phyloP scores from a whole-genome alignment of 2,113 vertebrate species.

The Ceratotherium simum region DNA sequence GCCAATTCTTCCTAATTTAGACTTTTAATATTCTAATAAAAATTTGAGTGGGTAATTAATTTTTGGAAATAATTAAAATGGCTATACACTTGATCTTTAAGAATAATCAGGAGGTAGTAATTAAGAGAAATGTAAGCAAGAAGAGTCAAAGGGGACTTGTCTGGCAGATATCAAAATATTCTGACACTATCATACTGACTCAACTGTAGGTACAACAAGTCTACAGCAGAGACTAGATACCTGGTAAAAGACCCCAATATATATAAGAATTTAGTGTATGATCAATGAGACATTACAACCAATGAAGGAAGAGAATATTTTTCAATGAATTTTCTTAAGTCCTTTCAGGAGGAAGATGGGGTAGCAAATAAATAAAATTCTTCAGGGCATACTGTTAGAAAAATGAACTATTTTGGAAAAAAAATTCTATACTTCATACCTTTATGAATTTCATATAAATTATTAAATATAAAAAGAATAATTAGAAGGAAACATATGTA shows the following conservation, averaged over 20 bases:
- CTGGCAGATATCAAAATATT: not conserved
- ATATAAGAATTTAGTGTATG: not conserved
- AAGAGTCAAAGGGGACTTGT: not conserved
- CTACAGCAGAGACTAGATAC: not conserved
- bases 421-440: not conserved
- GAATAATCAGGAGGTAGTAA: not conserved
- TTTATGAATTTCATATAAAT: not conserved
- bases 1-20: not conserved
- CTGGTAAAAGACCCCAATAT: not conserved
- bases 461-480: not conserved
- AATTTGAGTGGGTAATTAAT: not conserved
- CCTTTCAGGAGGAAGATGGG: not conserved
- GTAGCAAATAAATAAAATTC: not conserved
- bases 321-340: not conserved
- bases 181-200: not conserved
- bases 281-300: not conserved
- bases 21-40: not conserved
- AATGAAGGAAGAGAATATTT: not conserved
- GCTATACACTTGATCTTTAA: not conserved
- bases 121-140: not conserved
- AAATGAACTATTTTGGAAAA: conserved; percentile 20
- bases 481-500: not conserved
- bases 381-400: not conserved
- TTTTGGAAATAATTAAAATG: conserved; percentile 37
- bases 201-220: not conserved